Evolutionary conservation across 92 coral and sea anemone species (phyloP).

Genomic region (Parazoanthus atlanticus): DNA sequence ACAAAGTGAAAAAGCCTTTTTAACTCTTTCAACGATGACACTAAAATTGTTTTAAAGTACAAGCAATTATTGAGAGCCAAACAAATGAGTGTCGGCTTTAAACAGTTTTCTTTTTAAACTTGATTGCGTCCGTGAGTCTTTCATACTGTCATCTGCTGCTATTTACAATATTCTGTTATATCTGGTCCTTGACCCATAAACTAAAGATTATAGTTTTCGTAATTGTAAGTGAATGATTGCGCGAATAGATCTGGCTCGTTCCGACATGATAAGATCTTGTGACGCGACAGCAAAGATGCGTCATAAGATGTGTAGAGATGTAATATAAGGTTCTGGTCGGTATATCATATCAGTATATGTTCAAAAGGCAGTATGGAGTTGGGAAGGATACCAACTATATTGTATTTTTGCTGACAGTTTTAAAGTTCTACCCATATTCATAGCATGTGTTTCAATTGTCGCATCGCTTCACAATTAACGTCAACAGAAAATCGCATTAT

Average conservation of each 20-base stretch:
- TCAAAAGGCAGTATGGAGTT: not conserved
- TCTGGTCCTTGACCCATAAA: not conserved
- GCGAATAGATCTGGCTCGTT: not conserved
- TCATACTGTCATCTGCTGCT: not conserved
- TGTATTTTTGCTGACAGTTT: not conserved
- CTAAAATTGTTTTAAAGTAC: not conserved
- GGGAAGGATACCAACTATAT: not conserved
- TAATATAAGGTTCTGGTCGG: not conserved
- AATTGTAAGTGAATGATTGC: not conserved
- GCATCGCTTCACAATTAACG: not conserved
- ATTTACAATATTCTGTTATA: no score
- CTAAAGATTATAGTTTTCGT: not conserved
- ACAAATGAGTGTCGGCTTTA: no score
- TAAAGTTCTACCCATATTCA: not conserved
- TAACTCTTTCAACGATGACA: no score
- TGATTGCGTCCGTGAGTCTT: not conserved
- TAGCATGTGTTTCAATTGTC: not conserved
- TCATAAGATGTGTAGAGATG: not conserved
- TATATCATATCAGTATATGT: not conserved
- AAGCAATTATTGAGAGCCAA: not conserved
- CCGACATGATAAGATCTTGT: not conserved
- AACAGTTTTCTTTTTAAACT: no score
- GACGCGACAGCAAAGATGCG: not conserved
- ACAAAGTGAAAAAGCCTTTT: not conserved
- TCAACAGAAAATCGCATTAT: not conserved